Conservation (phyloP, 2,113 vertebrate species). For the Psephotus haematonotus region DNA sequence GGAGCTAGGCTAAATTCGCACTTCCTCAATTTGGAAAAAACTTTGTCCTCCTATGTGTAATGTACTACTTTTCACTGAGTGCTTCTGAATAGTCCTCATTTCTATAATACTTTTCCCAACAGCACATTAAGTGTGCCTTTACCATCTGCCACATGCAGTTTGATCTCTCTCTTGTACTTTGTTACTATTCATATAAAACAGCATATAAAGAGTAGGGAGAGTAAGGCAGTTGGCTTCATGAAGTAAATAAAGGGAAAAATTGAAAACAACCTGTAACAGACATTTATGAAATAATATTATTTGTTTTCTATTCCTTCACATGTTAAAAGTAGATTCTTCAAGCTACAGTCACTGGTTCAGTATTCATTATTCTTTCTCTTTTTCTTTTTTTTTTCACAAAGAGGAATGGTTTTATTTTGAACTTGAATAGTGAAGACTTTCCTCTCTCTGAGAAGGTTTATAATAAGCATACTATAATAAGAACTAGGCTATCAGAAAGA, state of each 20-base stretch:
- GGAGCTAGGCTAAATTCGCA: constrained; percentile 30
- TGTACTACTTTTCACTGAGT: neutral
- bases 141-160: neutral
- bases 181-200: neutral
- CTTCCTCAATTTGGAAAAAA: constrained; percentile 45
- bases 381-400: neutral
- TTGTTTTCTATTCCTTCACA: neutral
- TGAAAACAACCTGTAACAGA: neutral
- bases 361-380: neutral
- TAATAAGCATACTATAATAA: neutral
- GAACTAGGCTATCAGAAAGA: neutral
- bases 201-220: neutral
- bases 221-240: neutral
- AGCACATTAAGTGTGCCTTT: neutral
- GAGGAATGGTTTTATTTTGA: neutral
- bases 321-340: neutral
- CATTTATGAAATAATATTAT: neutral
- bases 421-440: neutral
- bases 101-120: constrained; percentile 18
- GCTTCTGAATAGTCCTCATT: neutral
- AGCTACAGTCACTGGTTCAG: neutral
- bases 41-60: constrained; percentile 39
- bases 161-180: neutral
- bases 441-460: neutral
- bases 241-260: constrained; percentile 9